These are phyloP conservation scores for Pollimyrus isidori DNA, from an alignment of 2,113 vertebrate species.

Conservation along the genomic window DNA sequence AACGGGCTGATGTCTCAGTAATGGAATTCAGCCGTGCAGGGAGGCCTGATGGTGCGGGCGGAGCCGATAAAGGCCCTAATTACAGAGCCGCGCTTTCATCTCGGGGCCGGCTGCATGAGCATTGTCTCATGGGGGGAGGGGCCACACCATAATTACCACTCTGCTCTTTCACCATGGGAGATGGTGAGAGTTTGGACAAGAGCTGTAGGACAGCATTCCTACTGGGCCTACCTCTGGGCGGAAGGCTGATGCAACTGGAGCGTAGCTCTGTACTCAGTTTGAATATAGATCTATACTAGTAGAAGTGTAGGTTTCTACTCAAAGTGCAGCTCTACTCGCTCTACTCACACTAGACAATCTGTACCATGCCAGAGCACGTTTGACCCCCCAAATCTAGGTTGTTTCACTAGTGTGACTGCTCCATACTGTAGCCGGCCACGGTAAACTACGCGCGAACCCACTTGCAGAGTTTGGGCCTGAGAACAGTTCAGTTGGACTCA, in stretches of 20 bases:
- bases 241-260: neutral
- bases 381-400: neutral
- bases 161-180: neutral
- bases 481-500: neutral
- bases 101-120: neutral
- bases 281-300: neutral
- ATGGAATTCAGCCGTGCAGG: conserved; percentile 2
- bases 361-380: neutral
- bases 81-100: neutral
- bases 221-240: neutral
- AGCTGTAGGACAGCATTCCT: neutral
- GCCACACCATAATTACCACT: neutral
- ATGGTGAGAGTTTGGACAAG: neutral
- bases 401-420: neutral
- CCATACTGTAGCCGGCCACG: neutral
- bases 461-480: neutral
- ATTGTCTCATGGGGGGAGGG: neutral
- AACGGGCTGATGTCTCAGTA: conserved; percentile 2
- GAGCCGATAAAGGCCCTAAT: conserved; percentile 5
- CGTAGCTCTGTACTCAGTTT: neutral
- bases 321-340: neutral
- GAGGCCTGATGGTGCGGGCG: neutral
- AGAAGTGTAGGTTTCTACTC: neutral
- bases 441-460: neutral
- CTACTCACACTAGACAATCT: neutral